Evolutionary conservation across 2,797 vertebrate species (phyloP).

Genomic region (Ispidina picta): DNA sequence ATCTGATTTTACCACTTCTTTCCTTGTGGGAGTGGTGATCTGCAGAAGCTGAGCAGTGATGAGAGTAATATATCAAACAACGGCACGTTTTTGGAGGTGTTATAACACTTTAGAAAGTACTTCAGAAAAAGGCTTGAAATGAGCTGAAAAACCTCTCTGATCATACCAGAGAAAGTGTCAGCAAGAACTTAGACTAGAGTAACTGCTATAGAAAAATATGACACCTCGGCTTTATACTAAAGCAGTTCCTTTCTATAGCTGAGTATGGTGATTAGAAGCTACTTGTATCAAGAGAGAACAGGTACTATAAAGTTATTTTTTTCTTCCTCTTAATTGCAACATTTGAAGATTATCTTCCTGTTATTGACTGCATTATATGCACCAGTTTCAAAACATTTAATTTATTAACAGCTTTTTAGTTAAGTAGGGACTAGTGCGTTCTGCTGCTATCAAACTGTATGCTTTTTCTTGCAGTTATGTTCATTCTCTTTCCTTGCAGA

Average conservation of each 20-base stretch:
- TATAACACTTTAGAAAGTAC: background rate
- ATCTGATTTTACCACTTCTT: background rate
- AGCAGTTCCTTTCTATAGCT: background rate
- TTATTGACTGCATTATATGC: background rate
- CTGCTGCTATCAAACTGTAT: rapidly evolving
- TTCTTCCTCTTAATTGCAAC: background rate
- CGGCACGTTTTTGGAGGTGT: rapidly evolving
- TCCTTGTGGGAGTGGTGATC: background rate
- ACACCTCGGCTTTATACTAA: background rate
- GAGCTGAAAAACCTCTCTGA: rapidly evolving
- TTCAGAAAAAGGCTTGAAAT: background rate
- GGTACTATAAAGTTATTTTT: background rate
- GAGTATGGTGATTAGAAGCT: background rate
- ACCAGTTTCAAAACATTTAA: background rate
- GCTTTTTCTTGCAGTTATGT: background rate
- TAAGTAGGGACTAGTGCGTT: background rate
- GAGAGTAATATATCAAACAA: background rate
- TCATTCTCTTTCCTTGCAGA: background rate
- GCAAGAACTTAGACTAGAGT: background rate
- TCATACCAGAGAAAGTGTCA: background rate
- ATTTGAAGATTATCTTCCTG: background rate
- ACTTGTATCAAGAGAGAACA: background rate
- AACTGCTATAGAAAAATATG: rapidly evolving
- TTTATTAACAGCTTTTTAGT: background rate
- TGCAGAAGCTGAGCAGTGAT: background rate